A percentile compares a stretch with the other conserved stretches of the same genome.
These are phyloP conservation scores for Phoebastria nigripes DNA, from an alignment of 2,797 vertebrate species.

Conservation along the genomic window DNA sequence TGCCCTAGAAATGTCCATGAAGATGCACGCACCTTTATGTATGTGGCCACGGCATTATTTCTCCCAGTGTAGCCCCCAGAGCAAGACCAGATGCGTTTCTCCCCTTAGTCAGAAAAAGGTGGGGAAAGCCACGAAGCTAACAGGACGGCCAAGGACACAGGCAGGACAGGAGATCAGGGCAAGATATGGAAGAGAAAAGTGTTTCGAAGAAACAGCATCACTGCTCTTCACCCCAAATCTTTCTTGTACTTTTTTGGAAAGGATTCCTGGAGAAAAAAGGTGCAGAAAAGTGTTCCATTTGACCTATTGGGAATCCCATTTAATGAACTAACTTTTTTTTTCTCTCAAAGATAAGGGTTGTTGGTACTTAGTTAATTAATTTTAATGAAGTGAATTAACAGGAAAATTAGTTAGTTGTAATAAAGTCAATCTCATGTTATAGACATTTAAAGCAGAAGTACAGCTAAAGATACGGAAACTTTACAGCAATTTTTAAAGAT, in stretches of 20 bases:
- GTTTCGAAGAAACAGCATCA: not conserved
- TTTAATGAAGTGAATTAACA: not conserved
- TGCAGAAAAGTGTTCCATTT: not conserved
- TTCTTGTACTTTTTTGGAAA: not conserved
- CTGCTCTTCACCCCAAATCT: not conserved
- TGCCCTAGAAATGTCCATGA: not conserved
- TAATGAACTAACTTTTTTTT: not conserved
- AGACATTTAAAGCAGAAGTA: not conserved
- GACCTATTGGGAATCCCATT: not conserved
- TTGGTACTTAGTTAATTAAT: not conserved
- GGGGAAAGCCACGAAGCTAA: not conserved
- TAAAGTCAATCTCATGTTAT: not conserved
- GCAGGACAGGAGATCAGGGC: not conserved
- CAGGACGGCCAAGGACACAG: not conserved
- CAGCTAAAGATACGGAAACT: not conserved
- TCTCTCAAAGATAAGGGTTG: not conserved
- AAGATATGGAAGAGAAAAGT: not conserved
- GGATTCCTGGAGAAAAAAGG: not conserved
- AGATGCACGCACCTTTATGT: fast-evolving
- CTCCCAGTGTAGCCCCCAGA: not conserved
- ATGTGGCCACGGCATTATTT: not conserved
- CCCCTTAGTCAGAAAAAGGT: not conserved
- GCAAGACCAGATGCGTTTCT: not conserved
- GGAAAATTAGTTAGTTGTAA: not conserved
- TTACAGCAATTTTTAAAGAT: not conserved